A percentile compares a stretch with the other conserved stretches of the same genome.
phyloP scores from a whole-genome alignment of 2,113 vertebrate genomes.

The Hyperoodon ampullatus region DNA sequence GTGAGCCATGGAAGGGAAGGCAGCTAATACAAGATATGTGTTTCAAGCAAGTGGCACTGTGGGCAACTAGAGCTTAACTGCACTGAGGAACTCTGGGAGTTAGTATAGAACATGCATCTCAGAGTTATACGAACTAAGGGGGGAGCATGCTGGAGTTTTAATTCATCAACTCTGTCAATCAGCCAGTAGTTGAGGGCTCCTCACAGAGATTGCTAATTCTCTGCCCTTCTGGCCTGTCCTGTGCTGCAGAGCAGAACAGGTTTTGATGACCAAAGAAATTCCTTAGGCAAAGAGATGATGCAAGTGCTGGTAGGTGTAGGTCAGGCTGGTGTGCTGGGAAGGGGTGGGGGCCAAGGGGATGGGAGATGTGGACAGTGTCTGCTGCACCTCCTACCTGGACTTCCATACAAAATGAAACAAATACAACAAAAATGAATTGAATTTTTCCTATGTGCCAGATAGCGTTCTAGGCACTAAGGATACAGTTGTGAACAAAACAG shows the following conservation, averaged over 20 bases:
- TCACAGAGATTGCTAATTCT: background rate
- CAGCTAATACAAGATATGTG: conserved; percentile 6
- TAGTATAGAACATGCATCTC: background rate
- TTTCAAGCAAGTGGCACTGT: conserved; percentile 28
- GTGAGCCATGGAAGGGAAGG: conserved; percentile 12
- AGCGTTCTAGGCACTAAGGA: background rate
- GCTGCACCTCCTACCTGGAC: background rate
- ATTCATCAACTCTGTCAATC: background rate
- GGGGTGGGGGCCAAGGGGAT: background rate
- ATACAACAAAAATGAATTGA: conserved; percentile 10
- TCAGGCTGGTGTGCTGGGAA: background rate
- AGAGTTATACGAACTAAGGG: background rate
- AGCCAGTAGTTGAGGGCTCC: background rate
- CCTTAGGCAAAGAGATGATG: background rate
- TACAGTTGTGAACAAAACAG: conserved; percentile 6
- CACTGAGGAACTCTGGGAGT: background rate
- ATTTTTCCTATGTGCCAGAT: background rate
- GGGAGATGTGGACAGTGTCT: background rate
- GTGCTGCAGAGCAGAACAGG: background rate
- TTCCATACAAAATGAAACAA: conserved; percentile 33
- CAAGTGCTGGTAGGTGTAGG: background rate
- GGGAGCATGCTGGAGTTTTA: background rate
- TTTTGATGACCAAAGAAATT: background rate
- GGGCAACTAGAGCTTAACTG: background rate
- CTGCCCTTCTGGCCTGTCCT: background rate